Evolutionary conservation across 2,888 invertebrate species (phyloP).

Genomic region (Chrysina gloriosa): DNA sequence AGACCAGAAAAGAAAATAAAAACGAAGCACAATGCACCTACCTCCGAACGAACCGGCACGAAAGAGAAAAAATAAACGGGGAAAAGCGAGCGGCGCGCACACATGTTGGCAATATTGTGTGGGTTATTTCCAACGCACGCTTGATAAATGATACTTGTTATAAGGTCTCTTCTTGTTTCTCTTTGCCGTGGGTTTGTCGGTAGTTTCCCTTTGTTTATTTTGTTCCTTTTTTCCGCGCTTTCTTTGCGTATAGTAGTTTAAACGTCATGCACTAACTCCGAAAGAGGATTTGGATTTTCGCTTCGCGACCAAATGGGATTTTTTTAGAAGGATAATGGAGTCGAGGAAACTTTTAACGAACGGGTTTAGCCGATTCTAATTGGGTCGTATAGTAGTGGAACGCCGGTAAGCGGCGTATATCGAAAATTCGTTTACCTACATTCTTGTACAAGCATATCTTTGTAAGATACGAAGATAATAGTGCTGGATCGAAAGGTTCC

Average conservation of each 20-base stretch:
- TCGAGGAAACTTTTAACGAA: too few relatives aligned
- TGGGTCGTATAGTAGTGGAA: too few relatives aligned
- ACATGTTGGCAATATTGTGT: slow-evolving; percentile 29
- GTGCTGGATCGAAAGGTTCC: too few relatives aligned
- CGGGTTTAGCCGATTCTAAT: too few relatives aligned
- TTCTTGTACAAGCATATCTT: too few relatives aligned
- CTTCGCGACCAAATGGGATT: too few relatives aligned
- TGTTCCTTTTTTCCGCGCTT: not conserved
- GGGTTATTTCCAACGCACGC: slow-evolving; percentile 24
- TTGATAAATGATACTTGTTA: slow-evolving; percentile 29
- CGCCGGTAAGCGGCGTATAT: too few relatives aligned
- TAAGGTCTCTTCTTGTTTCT: slow-evolving; percentile 22
- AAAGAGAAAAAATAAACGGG: slow-evolving; percentile 1
- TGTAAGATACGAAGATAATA: too few relatives aligned
- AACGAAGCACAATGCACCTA: slow-evolving; percentile 11
- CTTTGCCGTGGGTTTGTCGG: slow-evolving; percentile 16
- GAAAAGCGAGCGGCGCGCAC: slow-evolving; percentile 8
- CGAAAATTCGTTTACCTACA: too few relatives aligned
- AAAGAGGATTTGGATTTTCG: not conserved
- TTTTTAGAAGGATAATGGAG: too few relatives aligned
- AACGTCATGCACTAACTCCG: not conserved
- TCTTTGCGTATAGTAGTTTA: not conserved
- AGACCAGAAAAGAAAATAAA: not conserved
- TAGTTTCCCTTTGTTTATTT: slow-evolving; percentile 12
- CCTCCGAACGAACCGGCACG: slow-evolving; percentile 17